These are phyloP conservation scores for Chydorus sphaericus DNA, from an alignment of 2,888 invertebrate genomes.

Conservation along the genomic window DNA sequence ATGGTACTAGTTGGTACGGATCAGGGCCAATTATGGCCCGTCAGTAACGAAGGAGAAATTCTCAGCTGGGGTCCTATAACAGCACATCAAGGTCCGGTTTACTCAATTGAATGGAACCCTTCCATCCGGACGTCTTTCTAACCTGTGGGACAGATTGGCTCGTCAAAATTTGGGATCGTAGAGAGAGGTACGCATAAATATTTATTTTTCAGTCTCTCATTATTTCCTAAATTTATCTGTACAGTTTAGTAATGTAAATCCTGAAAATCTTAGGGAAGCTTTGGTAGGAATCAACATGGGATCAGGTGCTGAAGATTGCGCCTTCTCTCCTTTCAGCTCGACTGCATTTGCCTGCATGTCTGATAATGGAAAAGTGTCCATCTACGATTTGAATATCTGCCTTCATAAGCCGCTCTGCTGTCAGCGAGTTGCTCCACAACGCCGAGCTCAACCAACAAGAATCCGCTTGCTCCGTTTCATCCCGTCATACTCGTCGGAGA, in stretches of 20 bases:
- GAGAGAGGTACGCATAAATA: conserved; percentile 20
- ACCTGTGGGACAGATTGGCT: conserved; percentile 90
- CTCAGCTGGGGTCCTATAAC: conserved; percentile 1
- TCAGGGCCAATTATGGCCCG: conserved; percentile 41
- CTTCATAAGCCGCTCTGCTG: conserved; percentile 71
- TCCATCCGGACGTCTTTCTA: conserved; percentile 73
- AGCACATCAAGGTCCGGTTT: conserved; percentile 74
- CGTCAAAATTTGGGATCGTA: conserved; percentile 90
- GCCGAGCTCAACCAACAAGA: conserved; percentile 65
- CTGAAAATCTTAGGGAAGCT: conserved; percentile 51
- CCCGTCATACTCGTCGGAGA: conserved; percentile 72
- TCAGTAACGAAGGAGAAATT: conserved; percentile 10
- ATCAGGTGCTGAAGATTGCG: conserved; percentile 77
- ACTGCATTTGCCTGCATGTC: conserved; percentile 90
- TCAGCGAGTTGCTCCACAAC: conserved; percentile 74
- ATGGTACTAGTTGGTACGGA: conserved; percentile 67
- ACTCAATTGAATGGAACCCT: conserved; percentile 78
- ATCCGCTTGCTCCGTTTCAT: conserved; percentile 54
- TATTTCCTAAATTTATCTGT: background rate
- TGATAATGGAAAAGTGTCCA: conserved; percentile 64
- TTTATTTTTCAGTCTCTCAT: too few relatives aligned
- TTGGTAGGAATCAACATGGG: conserved; percentile 85
- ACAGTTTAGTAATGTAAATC: conserved; percentile 6
- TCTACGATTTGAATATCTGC: conserved; percentile 80
- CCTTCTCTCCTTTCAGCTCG: conserved; percentile 95